Evolutionary conservation across 2,888 invertebrate genomes (phyloP).

Genomic region (Myopa testacea): DNA sequence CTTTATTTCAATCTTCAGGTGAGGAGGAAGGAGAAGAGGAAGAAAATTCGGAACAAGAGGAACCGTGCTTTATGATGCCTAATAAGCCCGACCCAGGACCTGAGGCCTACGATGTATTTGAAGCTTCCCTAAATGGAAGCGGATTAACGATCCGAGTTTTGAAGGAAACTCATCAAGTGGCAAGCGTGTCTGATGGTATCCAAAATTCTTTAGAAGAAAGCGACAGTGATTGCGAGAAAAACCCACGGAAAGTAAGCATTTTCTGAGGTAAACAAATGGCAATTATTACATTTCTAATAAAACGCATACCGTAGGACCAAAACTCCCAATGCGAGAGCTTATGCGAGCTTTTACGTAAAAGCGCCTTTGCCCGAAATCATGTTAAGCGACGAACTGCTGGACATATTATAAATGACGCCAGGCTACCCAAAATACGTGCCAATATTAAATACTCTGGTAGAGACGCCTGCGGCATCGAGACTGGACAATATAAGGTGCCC

Average conservation of each 20-base stretch:
- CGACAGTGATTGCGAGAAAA: conserved; percentile 47
- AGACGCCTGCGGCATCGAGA: conserved; percentile 54
- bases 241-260: conserved; percentile 40
- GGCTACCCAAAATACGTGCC: conserved; percentile 62
- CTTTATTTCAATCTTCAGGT: conserved; percentile 20
- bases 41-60: conserved; percentile 49
- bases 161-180: conserved; percentile 63
- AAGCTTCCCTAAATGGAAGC: conserved; percentile 66
- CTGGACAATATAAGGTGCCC: conserved; percentile 58
- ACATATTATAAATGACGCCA: conserved; percentile 57
- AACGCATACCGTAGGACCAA: conserved; percentile 39
- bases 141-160: conserved; percentile 64
- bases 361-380: conserved; percentile 54
- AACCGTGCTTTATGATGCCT: conserved; percentile 55
- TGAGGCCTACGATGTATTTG: conserved; percentile 66
- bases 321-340: conserved; percentile 44
- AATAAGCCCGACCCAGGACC: conserved; percentile 58
- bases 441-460: conserved; percentile 66
- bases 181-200: conserved; percentile 58
- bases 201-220: conserved; percentile 46
- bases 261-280: background rate
- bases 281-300: background rate
- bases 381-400: conserved; percentile 55
- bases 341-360: conserved; percentile 46
- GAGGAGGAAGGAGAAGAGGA: conserved; percentile 45